Evolutionary conservation across 2,888 invertebrate genomes (phyloP).

Genomic region (Steinernema hermaphroditum): DNA sequence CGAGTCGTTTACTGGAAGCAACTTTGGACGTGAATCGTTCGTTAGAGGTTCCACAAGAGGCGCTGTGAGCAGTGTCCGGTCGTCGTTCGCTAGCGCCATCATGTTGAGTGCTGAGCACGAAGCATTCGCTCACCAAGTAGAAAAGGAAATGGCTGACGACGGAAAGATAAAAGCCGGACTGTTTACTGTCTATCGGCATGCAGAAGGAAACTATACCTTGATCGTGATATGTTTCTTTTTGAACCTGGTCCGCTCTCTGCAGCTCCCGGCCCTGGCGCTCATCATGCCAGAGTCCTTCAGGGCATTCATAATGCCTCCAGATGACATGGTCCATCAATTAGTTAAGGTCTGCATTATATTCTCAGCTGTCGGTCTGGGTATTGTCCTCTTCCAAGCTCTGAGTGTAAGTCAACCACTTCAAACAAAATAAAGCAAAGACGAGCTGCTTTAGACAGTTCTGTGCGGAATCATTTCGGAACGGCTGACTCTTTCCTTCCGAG

Average conservation of each 20-base stretch:
- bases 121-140: constrained; percentile 24
- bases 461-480: constrained; percentile 32
- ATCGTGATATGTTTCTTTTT: constrained; percentile 44
- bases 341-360: constrained; percentile 38
- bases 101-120: constrained; percentile 20
- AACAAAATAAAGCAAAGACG: no score
- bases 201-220: constrained; percentile 45
- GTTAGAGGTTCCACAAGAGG: constrained; percentile 20
- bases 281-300: constrained; percentile 47
- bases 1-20: neutral
- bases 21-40: constrained; percentile 32
- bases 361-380: constrained; percentile 46
- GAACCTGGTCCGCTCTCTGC: constrained; percentile 67
- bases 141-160: constrained; percentile 7
- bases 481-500: constrained; percentile 32
- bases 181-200: constrained; percentile 37
- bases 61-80: neutral
- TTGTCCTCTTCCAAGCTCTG: constrained; percentile 46
- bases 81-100: constrained; percentile 1
- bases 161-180: constrained; percentile 14
- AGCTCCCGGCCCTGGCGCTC: constrained; percentile 41
- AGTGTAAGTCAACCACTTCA: constrained; percentile 51
- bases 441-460: constrained; percentile 23
- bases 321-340: constrained; percentile 51
- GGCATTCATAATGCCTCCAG: constrained; percentile 35